Conservation (phyloP, 2,113 vertebrate species). For the Eudorcas thomsonii region DNA sequence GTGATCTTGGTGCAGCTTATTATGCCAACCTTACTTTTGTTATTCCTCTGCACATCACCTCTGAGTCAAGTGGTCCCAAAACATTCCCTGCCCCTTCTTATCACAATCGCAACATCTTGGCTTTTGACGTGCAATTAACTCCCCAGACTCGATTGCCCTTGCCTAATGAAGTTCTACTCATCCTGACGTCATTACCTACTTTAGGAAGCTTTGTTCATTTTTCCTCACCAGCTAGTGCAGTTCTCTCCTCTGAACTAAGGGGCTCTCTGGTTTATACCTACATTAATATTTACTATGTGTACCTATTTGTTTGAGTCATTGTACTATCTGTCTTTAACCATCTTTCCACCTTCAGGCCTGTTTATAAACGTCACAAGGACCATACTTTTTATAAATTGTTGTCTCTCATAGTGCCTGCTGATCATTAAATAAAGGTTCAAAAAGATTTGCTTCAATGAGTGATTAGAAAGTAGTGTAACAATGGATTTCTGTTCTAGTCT, state of each 20-base stretch:
- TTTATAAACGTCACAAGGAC: not conserved
- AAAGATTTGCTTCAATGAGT: not conserved
- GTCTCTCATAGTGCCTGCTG: not conserved
- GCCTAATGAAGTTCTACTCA: not conserved
- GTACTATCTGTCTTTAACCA: not conserved
- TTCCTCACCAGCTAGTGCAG: not conserved
- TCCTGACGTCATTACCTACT: not conserved
- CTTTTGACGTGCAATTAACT: not conserved
- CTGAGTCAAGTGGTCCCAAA: not conserved
- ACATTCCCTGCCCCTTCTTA: not conserved
- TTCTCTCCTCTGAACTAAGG: not conserved
- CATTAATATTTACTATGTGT: not conserved
- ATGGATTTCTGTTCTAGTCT: not conserved
- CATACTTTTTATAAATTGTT: not conserved
- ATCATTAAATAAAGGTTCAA: not conserved
- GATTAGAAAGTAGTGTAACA: not conserved
- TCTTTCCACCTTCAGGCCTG: not conserved
- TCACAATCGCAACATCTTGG: not conserved
- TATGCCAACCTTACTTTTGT: not conserved
- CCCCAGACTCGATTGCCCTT: not conserved
- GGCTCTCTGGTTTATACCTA: not conserved
- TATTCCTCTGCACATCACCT: not conserved
- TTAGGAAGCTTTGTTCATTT: not conserved
- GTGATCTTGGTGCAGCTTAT: not conserved
- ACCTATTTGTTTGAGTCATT: not conserved